Conservation (phyloP, 2,113 vertebrate genomes). For the Redunca redunca region DNA sequence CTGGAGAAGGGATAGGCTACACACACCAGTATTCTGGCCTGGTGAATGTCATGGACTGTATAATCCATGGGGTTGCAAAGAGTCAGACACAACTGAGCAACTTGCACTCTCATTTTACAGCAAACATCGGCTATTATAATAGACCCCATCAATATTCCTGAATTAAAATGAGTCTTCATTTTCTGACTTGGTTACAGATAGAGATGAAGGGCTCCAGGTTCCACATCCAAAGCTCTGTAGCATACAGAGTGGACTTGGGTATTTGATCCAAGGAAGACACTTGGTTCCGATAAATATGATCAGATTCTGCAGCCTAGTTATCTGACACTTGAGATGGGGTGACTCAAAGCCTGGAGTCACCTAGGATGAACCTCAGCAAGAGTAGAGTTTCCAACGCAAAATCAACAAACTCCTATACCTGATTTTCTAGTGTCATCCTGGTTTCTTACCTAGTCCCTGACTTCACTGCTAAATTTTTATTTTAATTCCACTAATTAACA, state of each 20-base stretch:
- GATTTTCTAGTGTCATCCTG: not conserved
- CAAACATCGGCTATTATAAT: rapidly evolving
- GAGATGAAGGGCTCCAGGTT: rapidly evolving
- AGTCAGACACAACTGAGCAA: not conserved
- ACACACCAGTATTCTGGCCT: not conserved
- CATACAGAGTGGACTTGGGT: rapidly evolving
- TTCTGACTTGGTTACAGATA: not conserved
- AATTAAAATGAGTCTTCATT: not conserved
- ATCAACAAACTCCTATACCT: not conserved
- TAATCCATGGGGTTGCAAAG: not conserved
- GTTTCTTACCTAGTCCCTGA: not conserved
- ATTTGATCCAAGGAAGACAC: not conserved
- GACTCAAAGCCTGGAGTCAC: not conserved
- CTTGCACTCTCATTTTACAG: not conserved
- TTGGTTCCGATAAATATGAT: not conserved
- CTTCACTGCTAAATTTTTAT: not conserved
- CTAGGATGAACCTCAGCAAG: not conserved
- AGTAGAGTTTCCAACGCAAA: not conserved
- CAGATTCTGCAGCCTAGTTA: not conserved
- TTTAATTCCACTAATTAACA: not conserved
- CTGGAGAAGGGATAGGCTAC: not conserved
- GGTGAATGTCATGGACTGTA: not conserved
- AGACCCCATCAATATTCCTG: not conserved
- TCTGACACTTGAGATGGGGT: not conserved
- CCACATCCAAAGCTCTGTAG: rapidly evolving